Percentiles rank a stretch among this genome's conserved stretches.
These are phyloP conservation scores for Caenorhabditis virilis DNA, from an alignment of 2,888 invertebrate species.

Conservation along the genomic window DNA sequence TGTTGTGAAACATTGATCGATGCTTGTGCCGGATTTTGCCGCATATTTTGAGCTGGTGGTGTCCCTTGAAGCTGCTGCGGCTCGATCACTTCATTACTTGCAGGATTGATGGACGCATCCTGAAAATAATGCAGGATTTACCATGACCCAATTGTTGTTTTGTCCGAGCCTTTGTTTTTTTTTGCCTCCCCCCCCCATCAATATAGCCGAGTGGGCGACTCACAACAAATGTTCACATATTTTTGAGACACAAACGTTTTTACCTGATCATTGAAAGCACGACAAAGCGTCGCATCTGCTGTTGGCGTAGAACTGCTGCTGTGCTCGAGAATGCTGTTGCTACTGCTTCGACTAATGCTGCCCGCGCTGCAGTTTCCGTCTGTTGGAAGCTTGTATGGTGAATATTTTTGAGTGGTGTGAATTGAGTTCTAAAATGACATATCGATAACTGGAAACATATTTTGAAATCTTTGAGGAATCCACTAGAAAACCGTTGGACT, in stretches of 20 bases:
- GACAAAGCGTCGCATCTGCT: neutral
- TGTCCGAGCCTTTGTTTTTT: no score
- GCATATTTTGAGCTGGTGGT: neutral
- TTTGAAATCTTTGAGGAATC: no score
- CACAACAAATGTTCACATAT: no score
- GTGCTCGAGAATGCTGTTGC: constrained; percentile 32
- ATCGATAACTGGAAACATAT: no score
- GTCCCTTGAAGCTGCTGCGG: neutral
- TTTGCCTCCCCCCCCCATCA: no score
- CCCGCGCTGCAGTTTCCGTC: constrained; percentile 24
- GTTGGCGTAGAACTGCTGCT: neutral
- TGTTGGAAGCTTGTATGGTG: constrained; percentile 8
- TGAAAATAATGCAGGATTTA: constrained; percentile 1
- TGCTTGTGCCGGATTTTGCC: neutral
- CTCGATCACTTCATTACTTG: constrained; percentile 6
- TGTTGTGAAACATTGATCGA: neutral
- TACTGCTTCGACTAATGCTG: constrained; percentile 34
- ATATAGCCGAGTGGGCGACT: neutral
- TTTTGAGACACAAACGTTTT: no score
- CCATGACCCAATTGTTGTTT: no score
- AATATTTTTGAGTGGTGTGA: constrained; percentile 3
- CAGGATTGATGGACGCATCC: constrained; percentile 26
- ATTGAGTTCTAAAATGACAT: no score
- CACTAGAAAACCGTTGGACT: no score
- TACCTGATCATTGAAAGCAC: constrained; percentile 3